phyloP scores from a whole-genome alignment of 2,888 invertebrate genomes.

The Caenorhabditis uteleia region DNA sequence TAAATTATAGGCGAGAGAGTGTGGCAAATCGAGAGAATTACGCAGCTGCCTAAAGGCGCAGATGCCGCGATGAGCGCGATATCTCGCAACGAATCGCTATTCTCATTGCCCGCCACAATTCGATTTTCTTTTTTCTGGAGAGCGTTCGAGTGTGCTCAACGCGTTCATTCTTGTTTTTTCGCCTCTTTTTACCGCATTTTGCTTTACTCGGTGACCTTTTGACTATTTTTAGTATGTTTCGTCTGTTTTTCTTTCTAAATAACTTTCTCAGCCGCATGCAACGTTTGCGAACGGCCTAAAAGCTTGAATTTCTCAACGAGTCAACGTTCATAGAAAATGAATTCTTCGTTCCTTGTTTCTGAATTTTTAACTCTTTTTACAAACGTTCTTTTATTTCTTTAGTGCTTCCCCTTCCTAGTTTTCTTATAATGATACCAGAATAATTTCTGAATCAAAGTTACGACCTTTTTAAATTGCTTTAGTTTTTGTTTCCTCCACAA shows the following conservation, averaged over 20 bases:
- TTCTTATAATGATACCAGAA: too few relatives aligned
- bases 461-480: too few relatives aligned
- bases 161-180: not conserved
- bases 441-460: too few relatives aligned
- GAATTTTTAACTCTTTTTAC: too few relatives aligned
- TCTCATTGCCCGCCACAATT: slow-evolving; percentile 15
- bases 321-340: too few relatives aligned
- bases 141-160: not conserved
- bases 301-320: too few relatives aligned
- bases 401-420: too few relatives aligned
- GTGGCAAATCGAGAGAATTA: too few relatives aligned
- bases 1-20: too few relatives aligned
- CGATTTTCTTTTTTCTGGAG: slow-evolving; percentile 25
- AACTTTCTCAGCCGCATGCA: not conserved
- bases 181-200: not conserved
- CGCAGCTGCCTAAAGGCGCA: slow-evolving; percentile 34
- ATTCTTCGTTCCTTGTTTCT: too few relatives aligned
- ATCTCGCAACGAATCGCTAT: slow-evolving; percentile 19
- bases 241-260: not conserved
- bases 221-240: not conserved
- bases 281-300: too few relatives aligned
- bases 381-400: not conserved
- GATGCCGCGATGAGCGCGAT: not conserved
- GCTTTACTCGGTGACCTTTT: not conserved
- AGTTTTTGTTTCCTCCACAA: not conserved